Percentiles rank a stretch among this genome's conserved stretches.
Evolutionary conservation across 2,797 vertebrate genomes (phyloP).

Genomic region (Epinephelus malabaricus): DNA sequence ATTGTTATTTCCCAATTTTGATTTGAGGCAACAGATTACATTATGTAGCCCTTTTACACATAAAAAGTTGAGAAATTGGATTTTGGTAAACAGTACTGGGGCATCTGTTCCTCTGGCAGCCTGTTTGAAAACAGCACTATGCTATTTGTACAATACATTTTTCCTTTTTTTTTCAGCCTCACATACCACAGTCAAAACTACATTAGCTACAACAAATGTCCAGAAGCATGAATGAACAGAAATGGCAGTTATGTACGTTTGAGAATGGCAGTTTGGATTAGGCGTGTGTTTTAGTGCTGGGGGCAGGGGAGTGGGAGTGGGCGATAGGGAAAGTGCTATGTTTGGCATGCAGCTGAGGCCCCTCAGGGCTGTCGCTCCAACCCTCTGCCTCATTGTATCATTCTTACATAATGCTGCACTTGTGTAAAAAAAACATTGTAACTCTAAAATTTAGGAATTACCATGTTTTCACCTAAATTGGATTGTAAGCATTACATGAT

Average conservation of each 20-base stretch:
- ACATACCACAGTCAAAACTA: slow-evolving; percentile 21
- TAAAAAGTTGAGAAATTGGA: slow-evolving; percentile 38
- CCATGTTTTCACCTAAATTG: slow-evolving; percentile 21
- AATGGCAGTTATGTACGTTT: slow-evolving; percentile 5
- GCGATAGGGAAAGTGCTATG: slow-evolving; percentile 66
- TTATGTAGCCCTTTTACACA: not conserved
- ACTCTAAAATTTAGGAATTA: slow-evolving; percentile 37
- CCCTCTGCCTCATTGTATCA: slow-evolving; percentile 39
- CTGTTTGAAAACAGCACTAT: slow-evolving; percentile 21
- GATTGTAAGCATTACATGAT: slow-evolving; percentile 3
- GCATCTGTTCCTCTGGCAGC: slow-evolving; percentile 19
- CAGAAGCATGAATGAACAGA: slow-evolving; percentile 21
- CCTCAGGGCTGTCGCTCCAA: slow-evolving; percentile 42
- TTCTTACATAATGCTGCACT: slow-evolving; percentile 56
- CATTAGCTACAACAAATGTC: slow-evolving; percentile 13
- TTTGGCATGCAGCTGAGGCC: slow-evolving; percentile 75
- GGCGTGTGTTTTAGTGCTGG: slow-evolving; percentile 42
- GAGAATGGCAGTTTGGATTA: slow-evolving; percentile 31
- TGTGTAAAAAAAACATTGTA: slow-evolving; percentile 12
- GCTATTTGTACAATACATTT: slow-evolving; percentile 4
- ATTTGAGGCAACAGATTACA: slow-evolving; percentile 18
- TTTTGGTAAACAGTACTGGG: slow-evolving; percentile 22
- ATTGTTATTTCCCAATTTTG: slow-evolving; percentile 16
- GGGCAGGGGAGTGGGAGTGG: slow-evolving; percentile 40
- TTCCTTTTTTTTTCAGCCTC: slow-evolving; percentile 7